Evolutionary conservation across 2,797 vertebrate species (phyloP), one percentile per base, ranked within the genome.

Genomic region (Enteromius trimaculatus): DNA sequence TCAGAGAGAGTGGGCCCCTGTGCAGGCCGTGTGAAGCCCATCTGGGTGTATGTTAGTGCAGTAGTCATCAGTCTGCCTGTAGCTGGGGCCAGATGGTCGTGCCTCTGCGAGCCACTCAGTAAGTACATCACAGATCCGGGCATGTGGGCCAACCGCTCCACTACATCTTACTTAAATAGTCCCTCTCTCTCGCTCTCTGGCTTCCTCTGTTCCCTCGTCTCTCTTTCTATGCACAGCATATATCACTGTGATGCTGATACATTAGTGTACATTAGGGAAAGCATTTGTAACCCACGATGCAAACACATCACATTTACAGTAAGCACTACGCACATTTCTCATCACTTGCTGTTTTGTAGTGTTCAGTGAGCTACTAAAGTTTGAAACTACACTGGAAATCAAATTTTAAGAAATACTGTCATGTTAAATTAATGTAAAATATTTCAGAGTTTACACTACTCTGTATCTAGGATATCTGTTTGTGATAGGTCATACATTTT

Each of bases 1-100:
- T 65, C 62, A 68, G 75, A 66, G 47, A 26, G 42, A 80, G 70
- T 65, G 68, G 77, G 75, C 66, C 75, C 53, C 72, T 74, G 72
- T 78, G 44, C 23, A 34, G 68, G 60, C 68, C 75, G 68, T 66
- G 85, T 86, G 82, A 86, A 84, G 80, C 77, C 82, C 87, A 88
- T 88, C 87, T 84, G 87, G 87, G 80, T 86, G 76, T 77, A 53
- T 82, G 79, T 82, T 86, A 88, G 81, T 84, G 82, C 85, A 84
- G 82, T 80, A 84, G 82, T 86, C 82, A 86, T 86, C 82, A 86
- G 81, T 84, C 76, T 87, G 78, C 84, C 79, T 83, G 83, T 85
- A 84, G 80, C 76, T 68, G 81, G 76, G 84, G 78, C 86, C 88
- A 88, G 88, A 88, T 88, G 88, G 86, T 79, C 39, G 44, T 84